Base-by-base conservation (phyloP, 2,113 vertebrate species). In the Rostratula benghalensis region DNA sequence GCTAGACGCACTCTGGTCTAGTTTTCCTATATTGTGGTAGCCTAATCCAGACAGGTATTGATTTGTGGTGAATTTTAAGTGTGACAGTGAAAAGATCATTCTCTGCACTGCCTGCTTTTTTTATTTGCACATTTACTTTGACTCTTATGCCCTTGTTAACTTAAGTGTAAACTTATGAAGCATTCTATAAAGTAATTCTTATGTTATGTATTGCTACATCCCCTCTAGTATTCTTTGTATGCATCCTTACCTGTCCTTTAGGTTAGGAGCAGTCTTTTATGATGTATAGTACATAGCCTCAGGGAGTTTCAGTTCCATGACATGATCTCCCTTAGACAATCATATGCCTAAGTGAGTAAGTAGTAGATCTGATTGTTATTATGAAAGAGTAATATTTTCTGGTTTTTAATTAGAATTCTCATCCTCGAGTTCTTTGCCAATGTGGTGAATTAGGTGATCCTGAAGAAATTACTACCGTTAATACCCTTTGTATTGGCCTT, bases 291-390 rank as follows among this genome's bases (percentile, higher is more conserved):
- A 30, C 23, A 7, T 79, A 35, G n/a, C 53, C 43, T 14, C 75
- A 65, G 61, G 78, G 85, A 79, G n/a, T 93, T 95, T 84, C 59
- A 35, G 41, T 91, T 91, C 63, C 78, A 25, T 84, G 31, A 56
- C 27, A 2, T 56, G 39, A 73, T 21, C 30, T 59, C 21, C 19
- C 9, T 86, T 69, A 17, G 22, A 61, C 43, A 71, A 30, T 75
- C 33, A 1, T 50, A 7, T 9, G 6, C 4, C 4, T 39, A 39
- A 39, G 39, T 39, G 39, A 9, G 1, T 74, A 37, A 75, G 6
- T 75, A 46, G 37, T 65, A 45, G 37, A 67, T 46, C 46, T 83
- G 45, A 41, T 6, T 3, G 19, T 53, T 67, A 17, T 25, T 70
- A 54, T 1, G 24, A 61, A 61, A 69, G 37, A 78, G 39, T 0